Conservation (phyloP, 2,797 vertebrate species). For the Lepilemur ruficaudatus region DNA sequence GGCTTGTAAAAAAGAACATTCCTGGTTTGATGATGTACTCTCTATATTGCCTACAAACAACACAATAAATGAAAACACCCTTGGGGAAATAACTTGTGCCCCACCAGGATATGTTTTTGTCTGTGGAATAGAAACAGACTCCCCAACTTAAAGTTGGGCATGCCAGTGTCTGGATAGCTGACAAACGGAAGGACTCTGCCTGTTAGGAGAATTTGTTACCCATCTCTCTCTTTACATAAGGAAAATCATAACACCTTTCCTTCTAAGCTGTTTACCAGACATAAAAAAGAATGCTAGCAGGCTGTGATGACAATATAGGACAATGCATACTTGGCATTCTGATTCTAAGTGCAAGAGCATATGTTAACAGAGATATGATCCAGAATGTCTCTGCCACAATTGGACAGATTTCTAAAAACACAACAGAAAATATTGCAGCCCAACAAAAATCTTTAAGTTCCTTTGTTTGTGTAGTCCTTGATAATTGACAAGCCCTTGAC, state of each 20-base stretch:
- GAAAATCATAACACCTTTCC: background rate
- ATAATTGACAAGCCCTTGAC: background rate
- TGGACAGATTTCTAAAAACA: background rate
- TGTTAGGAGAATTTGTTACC: background rate
- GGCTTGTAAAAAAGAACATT: background rate
- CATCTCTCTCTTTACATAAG: background rate
- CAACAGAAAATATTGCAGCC: background rate
- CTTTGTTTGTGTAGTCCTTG: background rate
- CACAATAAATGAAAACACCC: background rate
- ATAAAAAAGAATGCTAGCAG: background rate
- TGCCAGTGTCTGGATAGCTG: background rate
- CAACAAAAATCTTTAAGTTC: background rate
- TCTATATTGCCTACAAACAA: background rate
- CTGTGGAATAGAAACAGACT: background rate
- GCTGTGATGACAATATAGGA: background rate
- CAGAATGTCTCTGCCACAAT: background rate
- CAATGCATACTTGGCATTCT: background rate
- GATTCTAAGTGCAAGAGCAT: background rate
- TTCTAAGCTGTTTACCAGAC: background rate
- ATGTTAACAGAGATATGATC: background rate
- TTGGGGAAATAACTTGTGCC: background rate
- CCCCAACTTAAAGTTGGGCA: background rate
- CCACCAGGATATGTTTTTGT: background rate
- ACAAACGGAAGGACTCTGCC: background rate
- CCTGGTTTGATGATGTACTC: background rate